Evolutionary conservation across 1,140 invertebrate species (phyloP).

Genomic region (Heliconius melpomene): DNA sequence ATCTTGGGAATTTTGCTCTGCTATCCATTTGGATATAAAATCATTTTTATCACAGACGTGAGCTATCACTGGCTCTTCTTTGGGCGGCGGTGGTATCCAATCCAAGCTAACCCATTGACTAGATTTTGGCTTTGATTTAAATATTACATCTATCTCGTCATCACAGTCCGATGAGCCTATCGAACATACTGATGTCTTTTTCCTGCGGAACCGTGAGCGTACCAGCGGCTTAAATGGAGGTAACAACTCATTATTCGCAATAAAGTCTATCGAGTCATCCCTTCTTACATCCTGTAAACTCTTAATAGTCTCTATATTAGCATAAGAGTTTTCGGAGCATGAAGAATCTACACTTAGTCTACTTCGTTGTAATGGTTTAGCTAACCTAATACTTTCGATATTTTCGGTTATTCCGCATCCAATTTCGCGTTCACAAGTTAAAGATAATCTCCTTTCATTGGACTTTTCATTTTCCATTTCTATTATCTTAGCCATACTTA

Average conservation of each 20-base stretch:
- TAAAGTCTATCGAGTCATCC: conserved; percentile 61
- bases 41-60: conserved; percentile 80
- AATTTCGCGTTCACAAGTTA: conserved; percentile 74
- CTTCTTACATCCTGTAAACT: conserved; percentile 76
- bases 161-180: conserved; percentile 79
- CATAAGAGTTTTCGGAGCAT: conserved; percentile 81
- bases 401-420: conserved; percentile 62
- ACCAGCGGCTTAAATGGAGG: conserved; percentile 59
- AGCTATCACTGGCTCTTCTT: conserved; percentile 77
- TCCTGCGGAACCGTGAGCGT: conserved; percentile 73
- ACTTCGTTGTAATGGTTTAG: conserved; percentile 72
- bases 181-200: conserved; percentile 79
- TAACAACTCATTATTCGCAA: conserved; percentile 54
- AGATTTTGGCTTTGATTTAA: conserved; percentile 81
- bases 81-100: conserved; percentile 78
- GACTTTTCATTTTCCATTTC: conserved; percentile 79
- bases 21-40: conserved; percentile 80
- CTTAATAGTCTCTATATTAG: conserved; percentile 78
- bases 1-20: conserved; percentile 75
- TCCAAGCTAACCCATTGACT: conserved; percentile 81
- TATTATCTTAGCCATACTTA: conserved; percentile 76
- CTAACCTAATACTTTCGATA: conserved; percentile 62
- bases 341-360: conserved; percentile 80
- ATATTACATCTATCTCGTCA: conserved; percentile 79
- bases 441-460: conserved; percentile 73